phyloP scores from a whole-genome alignment of 2,888 invertebrate genomes.

The Endomychus coccineus region DNA sequence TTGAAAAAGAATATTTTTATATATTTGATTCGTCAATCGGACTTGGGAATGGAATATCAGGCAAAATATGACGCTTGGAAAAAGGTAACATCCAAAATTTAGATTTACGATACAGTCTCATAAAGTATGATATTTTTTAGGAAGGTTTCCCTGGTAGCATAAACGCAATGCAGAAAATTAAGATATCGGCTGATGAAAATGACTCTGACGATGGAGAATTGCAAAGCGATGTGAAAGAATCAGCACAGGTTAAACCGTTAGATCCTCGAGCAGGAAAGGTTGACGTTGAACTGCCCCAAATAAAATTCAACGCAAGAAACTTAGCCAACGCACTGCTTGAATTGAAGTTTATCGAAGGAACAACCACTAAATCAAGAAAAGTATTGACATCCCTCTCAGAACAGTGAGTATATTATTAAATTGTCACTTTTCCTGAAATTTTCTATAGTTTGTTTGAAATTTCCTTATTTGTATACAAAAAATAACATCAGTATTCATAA shows the following conservation, averaged over 20 bases:
- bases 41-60: constrained; percentile 56
- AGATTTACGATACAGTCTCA: too few relatives aligned
- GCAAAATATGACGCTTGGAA: constrained; percentile 65
- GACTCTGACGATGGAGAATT: constrained; percentile 21
- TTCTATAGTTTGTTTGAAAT: too few relatives aligned
- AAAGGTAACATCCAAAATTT: constrained; percentile 41
- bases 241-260: constrained; percentile 34
- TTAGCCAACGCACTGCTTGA: constrained; percentile 50
- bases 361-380: constrained; percentile 52
- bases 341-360: constrained; percentile 45
- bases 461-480: too few relatives aligned
- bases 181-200: constrained; percentile 40
- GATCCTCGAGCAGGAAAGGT: constrained; percentile 80
- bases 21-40: constrained; percentile 65
- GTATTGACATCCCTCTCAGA: constrained; percentile 47
- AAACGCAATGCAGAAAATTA: constrained; percentile 51
- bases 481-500: too few relatives aligned
- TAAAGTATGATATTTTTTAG: constrained; percentile 35
- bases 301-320: constrained; percentile 55
- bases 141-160: constrained; percentile 68
- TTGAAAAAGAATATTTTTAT: constrained; percentile 57
- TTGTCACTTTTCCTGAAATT: too few relatives aligned
- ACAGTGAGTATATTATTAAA: constrained; percentile 44
- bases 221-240: constrained; percentile 4
- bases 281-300: constrained; percentile 61